These are phyloP conservation scores for Petrocephalus microphthalmus DNA, from an alignment of 2,113 vertebrate genomes.

Conservation along the genomic window DNA sequence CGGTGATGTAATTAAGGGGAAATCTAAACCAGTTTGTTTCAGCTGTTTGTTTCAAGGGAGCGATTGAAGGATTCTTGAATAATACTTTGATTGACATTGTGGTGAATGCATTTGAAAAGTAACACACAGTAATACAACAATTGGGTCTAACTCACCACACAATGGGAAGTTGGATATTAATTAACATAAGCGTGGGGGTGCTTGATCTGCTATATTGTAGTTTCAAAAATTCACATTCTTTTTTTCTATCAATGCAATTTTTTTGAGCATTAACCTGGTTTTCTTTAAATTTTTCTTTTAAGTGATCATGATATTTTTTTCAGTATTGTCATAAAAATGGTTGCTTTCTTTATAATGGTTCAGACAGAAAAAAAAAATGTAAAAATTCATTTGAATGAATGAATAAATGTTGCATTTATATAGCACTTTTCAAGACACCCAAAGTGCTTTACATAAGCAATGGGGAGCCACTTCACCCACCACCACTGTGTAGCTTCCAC, in stretches of 20 bases:
- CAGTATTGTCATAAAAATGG: background rate
- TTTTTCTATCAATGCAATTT: background rate
- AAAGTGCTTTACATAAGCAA: too few species aligned
- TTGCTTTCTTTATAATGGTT: background rate
- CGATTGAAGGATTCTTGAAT: background rate
- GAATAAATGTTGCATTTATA: too few species aligned
- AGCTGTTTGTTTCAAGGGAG: background rate
- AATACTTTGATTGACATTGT: background rate
- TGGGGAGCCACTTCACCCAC: too few species aligned
- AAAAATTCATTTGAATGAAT: background rate
- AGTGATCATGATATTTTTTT: background rate
- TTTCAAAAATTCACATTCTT: background rate
- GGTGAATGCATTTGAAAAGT: background rate
- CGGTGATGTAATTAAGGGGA: background rate
- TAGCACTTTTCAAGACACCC: too few species aligned
- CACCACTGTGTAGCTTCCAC: too few species aligned
- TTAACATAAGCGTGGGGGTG: background rate
- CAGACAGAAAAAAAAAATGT: background rate
- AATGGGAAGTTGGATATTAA: background rate
- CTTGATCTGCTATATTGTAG: background rate
- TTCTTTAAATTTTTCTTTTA: background rate
- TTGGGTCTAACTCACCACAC: background rate
- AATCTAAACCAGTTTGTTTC: background rate
- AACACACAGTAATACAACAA: background rate
- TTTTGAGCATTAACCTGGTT: background rate